Percentiles rank a stretch among this genome's conserved stretches.
These are phyloP conservation scores for Coregonus clupeaformis DNA, from an alignment of 2,113 vertebrate species.

Conservation along the genomic window DNA sequence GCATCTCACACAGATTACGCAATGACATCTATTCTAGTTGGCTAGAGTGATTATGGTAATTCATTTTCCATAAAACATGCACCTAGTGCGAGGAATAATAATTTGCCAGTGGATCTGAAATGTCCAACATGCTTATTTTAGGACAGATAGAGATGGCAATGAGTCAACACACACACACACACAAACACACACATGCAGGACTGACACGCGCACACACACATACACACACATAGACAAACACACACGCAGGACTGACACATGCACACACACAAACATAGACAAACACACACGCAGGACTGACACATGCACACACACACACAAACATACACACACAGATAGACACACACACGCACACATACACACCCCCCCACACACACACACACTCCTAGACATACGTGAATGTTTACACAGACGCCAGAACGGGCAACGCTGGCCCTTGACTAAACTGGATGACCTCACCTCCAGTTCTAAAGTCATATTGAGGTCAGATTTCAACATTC, in stretches of 20 bases:
- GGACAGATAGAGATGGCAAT: slow-evolving; percentile 2
- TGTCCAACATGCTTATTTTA: neutral
- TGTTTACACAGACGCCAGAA: slow-evolving; percentile 8
- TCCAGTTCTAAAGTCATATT: neutral
- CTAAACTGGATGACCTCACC: slow-evolving; percentile 32
- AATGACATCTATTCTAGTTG: no score
- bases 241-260: neutral
- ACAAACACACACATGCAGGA: no score
- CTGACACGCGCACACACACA: slow-evolving; percentile 9
- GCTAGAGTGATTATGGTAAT: no score
- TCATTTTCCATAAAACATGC: no score
- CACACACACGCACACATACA: slow-evolving; percentile 13
- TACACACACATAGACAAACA: neutral
- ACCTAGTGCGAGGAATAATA: no score
- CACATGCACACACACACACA: slow-evolving; percentile 12
- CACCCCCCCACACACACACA: no score
- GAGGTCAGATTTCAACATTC: slow-evolving; percentile 13
- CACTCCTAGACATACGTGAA: neutral
- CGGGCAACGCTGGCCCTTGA: neutral
- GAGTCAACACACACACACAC: no score
- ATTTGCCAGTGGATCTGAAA: no score
- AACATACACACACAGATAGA: slow-evolving; percentile 12
- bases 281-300: neutral
- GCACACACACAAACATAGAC: slow-evolving; percentile 1
- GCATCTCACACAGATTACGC: no score